Conservation (phyloP, 2,797 vertebrate genomes). For the Caiman crocodilus region DNA sequence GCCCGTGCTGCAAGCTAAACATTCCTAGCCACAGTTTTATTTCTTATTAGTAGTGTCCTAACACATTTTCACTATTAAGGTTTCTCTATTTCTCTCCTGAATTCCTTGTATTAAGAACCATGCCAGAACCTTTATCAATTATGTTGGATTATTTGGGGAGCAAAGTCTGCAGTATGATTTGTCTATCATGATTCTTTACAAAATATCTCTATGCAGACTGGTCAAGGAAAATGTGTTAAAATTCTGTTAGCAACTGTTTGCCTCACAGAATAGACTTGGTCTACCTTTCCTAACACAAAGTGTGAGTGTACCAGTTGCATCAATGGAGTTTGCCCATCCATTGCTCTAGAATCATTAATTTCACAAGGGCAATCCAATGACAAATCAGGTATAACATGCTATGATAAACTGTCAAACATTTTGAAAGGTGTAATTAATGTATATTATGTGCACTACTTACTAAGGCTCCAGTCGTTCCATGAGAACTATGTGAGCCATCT, state of each 20-base stretch:
- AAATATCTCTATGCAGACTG: background rate
- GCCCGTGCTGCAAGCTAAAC: background rate
- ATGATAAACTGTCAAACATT: background rate
- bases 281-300: background rate
- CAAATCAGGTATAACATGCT: background rate
- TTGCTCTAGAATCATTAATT: background rate
- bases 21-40: background rate
- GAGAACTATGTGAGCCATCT: background rate
- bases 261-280: background rate
- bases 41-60: background rate
- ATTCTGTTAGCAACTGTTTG: background rate
- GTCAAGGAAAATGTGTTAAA: background rate
- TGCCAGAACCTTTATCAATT: background rate
- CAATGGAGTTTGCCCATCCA: background rate
- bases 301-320: background rate
- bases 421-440: background rate
- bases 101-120: background rate
- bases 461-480: background rate
- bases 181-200: background rate
- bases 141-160: accelerated
- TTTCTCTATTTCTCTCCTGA: background rate
- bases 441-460: background rate
- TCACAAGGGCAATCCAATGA: background rate
- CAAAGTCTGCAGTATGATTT: background rate
- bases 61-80: background rate